These are phyloP conservation scores for Acronicta aceris DNA, from an alignment of 2,888 invertebrate genomes.

Conservation along the genomic window DNA sequence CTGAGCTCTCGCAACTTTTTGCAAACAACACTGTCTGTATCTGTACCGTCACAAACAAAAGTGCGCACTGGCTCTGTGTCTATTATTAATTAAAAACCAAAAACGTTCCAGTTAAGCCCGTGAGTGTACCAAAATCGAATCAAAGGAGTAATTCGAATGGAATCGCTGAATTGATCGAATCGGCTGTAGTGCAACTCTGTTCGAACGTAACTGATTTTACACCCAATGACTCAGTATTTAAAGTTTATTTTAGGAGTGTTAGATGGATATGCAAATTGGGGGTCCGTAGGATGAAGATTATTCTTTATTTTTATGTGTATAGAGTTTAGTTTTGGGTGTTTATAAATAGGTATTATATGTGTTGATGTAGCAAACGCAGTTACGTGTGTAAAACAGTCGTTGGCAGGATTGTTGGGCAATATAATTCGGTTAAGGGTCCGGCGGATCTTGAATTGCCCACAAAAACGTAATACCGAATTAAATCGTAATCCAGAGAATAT, in stretches of 20 bases:
- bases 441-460: no score
- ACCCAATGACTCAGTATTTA: constrained; percentile 7
- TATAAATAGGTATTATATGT: constrained; percentile 12
- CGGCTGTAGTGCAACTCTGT: constrained; percentile 40
- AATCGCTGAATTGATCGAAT: constrained; percentile 69
- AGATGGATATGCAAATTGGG: constrained; percentile 4
- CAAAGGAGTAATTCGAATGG: constrained; percentile 82
- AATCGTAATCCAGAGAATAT: no score
- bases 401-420: constrained; percentile 52
- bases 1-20: constrained; percentile 66
- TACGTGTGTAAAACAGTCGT: constrained; percentile 56
- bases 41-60: constrained; percentile 66
- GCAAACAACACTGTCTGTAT: constrained; percentile 52
- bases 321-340: constrained; percentile 27
- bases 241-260: constrained; percentile 17
- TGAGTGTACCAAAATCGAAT: constrained; percentile 77
- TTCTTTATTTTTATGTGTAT: constrained; percentile 12
- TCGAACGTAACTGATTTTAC: constrained; percentile 10
- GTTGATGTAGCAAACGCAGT: constrained; percentile 49
- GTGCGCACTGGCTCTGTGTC: constrained; percentile 62
- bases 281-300: constrained; percentile 12
- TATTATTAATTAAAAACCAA: constrained; percentile 85
- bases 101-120: constrained; percentile 76
- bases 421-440: constrained; percentile 57
- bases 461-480: no score